Percentiles rank a stretch among this genome's conserved stretches.
Conservation (phyloP, 2,888 invertebrate species). For the Eupithecia vulgata region DNA sequence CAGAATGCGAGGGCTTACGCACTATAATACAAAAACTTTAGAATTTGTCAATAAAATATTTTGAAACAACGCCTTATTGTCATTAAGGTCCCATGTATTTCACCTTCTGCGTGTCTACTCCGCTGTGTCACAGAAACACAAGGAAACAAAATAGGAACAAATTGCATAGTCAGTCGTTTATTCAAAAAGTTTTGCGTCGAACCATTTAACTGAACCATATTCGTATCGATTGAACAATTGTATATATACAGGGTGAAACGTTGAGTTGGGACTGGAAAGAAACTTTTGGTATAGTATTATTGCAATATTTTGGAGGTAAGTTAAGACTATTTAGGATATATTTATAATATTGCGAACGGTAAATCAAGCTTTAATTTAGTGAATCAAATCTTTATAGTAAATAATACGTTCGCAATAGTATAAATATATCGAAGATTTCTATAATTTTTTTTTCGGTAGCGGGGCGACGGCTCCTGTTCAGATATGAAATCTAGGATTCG, state of each 20-base stretch:
- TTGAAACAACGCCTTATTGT: neutral
- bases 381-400: too few relatives aligned
- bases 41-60: too few relatives aligned
- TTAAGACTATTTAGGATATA: neutral
- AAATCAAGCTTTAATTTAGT: too few relatives aligned
- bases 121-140: conserved; percentile 35
- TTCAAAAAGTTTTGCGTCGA: conserved; percentile 43
- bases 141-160: conserved; percentile 45
- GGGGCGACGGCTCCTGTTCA: too few relatives aligned
- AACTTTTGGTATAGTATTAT: neutral
- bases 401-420: too few relatives aligned
- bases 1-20: too few relatives aligned
- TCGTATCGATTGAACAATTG: conserved; percentile 29
- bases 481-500: too few relatives aligned
- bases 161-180: conserved; percentile 43
- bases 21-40: too few relatives aligned
- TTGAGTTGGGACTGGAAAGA: neutral
- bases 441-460: too few relatives aligned
- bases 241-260: neutral
- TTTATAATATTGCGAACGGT: neutral
- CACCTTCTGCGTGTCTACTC: neutral
- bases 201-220: conserved; percentile 42
- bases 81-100: neutral
- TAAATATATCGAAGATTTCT: too few relatives aligned
- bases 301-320: neutral